Evolutionary conservation across 1,140 invertebrate genomes (phyloP).

Genomic region (Meloidogyne exigua): DNA sequence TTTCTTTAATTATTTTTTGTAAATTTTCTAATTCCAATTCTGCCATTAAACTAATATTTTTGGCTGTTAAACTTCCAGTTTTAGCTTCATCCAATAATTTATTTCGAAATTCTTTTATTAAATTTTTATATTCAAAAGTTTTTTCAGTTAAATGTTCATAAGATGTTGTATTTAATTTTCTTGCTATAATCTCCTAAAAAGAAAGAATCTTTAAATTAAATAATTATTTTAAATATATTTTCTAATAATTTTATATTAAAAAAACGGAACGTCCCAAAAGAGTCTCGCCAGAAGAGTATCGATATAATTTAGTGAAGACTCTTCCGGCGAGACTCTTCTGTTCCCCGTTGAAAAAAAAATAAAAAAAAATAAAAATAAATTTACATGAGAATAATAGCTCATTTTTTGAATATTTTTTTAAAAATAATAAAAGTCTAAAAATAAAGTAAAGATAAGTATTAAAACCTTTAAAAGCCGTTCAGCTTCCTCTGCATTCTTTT

Average conservation of each 20-base stretch:
- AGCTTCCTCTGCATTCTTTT: conserved; percentile 45
- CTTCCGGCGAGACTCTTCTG: too few relatives aligned
- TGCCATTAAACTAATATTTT: conserved; percentile 38
- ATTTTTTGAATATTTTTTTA: too few relatives aligned
- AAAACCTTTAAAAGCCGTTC: conserved; percentile 18
- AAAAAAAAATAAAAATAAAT: not conserved
- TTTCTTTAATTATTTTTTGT: conserved; percentile 35
- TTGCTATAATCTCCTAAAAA: conserved; percentile 50
- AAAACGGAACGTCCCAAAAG: too few relatives aligned
- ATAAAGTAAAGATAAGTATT: too few relatives aligned
- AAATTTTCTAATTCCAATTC: conserved; percentile 38
- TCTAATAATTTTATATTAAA: too few relatives aligned
- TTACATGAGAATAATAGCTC: not conserved
- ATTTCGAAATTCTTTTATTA: conserved; percentile 54
- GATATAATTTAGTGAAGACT: too few relatives aligned
- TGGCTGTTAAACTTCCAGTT: conserved; percentile 41
- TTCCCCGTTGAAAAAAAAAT: not conserved
- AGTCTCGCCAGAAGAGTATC: too few relatives aligned
- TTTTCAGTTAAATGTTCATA: conserved; percentile 50
- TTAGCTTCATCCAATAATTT: conserved; percentile 52
- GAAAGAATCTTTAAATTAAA: conserved; percentile 22
- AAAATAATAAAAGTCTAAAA: too few relatives aligned
- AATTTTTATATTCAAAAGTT: conserved; percentile 29
- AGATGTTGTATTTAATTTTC: conserved; percentile 58
- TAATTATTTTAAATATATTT: too few relatives aligned